These are phyloP conservation scores for Portunus trituberculatus DNA, from an alignment of 1,140 invertebrate genomes.

Conservation along the genomic window DNA sequence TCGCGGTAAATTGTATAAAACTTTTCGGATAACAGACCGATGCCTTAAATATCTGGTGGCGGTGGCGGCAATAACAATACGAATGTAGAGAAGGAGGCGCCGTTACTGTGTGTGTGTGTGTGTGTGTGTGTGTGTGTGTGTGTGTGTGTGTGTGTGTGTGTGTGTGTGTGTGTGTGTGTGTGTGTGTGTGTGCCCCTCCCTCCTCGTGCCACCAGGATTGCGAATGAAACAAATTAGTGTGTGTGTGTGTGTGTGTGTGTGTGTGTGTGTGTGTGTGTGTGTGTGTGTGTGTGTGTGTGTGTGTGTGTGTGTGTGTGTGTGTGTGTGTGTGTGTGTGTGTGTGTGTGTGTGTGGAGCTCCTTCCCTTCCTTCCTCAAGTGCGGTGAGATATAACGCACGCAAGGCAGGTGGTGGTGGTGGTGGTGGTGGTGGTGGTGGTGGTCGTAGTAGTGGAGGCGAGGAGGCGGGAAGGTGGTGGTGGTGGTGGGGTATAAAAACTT, in stretches of 20 bases:
- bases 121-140: too few species aligned
- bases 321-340: slow-evolving; percentile 32
- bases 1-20: not conserved
- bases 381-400: too few species aligned
- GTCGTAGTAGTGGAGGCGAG: not conserved
- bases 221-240: not conserved
- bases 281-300: slow-evolving; percentile 32
- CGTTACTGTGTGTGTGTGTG: not conserved
- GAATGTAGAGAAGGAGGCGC: not conserved
- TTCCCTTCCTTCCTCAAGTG: too few species aligned
- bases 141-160: too few species aligned
- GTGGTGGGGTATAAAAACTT: not conserved
- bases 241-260: slow-evolving; percentile 17
- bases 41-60: slow-evolving; percentile 1
- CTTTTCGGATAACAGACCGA: not conserved
- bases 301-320: slow-evolving; percentile 32
- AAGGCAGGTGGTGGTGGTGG: not conserved
- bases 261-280: slow-evolving; percentile 32
- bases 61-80: not conserved
- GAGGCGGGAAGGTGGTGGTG: too few species aligned
- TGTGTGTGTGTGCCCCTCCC: not conserved
- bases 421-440: not conserved
- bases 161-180: too few species aligned
- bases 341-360: not conserved
- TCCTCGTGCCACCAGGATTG: not conserved